Conservation (phyloP, 2,888 invertebrate species). For the Limnephilus rhombicus region DNA sequence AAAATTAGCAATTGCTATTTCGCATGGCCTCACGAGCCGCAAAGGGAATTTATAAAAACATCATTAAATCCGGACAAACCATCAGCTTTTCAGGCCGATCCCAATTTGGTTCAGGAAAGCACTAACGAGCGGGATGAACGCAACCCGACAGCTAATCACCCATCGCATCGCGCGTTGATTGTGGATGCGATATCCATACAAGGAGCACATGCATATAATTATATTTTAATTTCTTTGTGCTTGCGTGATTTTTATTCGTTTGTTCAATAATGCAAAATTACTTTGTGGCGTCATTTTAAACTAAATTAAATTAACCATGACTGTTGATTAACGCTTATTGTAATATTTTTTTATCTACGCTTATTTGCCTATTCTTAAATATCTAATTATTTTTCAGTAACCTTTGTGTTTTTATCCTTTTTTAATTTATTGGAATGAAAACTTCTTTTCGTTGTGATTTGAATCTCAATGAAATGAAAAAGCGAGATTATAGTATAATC, state of each 20-base stretch:
- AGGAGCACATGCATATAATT: background rate
- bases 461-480: too few species aligned
- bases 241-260: background rate
- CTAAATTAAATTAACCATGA: too few species aligned
- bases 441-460: too few species aligned
- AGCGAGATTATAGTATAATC: too few species aligned
- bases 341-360: too few species aligned
- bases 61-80: background rate
- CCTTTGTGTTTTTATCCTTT: too few species aligned
- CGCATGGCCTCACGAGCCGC: background rate
- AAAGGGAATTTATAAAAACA: background rate
- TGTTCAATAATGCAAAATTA: too few species aligned
- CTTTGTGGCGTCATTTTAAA: too few species aligned
- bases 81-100: background rate
- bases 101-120: conserved; percentile 1
- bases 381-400: too few species aligned
- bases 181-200: background rate
- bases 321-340: too few species aligned
- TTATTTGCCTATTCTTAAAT: too few species aligned
- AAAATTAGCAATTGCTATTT: background rate
- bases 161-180: background rate
- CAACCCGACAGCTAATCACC: background rate
- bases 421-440: too few species aligned
- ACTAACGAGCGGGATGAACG: background rate
- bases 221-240: background rate